Evolutionary conservation across 2,888 invertebrate species (phyloP), one percentile per base, ranked within the genome.

Genomic region (Archips crataeganus): DNA sequence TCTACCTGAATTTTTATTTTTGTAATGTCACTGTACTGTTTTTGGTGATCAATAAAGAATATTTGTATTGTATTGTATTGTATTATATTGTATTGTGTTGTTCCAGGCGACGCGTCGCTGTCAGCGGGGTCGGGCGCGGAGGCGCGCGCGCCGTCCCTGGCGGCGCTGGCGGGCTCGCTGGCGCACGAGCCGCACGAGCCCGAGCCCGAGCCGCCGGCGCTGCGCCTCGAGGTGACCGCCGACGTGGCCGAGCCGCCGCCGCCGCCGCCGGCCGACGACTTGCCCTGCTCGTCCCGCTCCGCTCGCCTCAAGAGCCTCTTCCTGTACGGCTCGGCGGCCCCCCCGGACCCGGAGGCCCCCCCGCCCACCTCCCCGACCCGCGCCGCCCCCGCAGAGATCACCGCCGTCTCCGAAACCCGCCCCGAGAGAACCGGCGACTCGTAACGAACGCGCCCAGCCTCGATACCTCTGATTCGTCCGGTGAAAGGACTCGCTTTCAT

Each of bases 111-210:
- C 86, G 93, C 94, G 73, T 94, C 94, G 0, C 85, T 94, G 45
- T 94, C 94, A 9, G 90, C 90, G 76, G 92, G 92, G 3, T 93
- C 93, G 13, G 85, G 75, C 85, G 91, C 88, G 67, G 92, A 89
- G 77, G 87, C 76, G 51, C 91, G 92, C 70, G 93, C 93, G 77
- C 82, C 92, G 47, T 93, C 93, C 65, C 88, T 93, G 76, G 93
- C 93, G 3, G 93, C 91, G 74, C 89, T 93, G 78, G 93, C 93
- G 68, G 94, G 93, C 57, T 93, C 93, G 74, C 89, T 93, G 78
- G 92, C 90, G 2, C 89, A 84, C 82, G 89, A 88, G 77, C 81
- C 82, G 45, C 49, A 49, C 49, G 49, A 49, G 49, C 49, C n/a
- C n/a, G 45, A 45, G 45, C 45, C 51, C 84, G 73, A 85, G 61